Conservation (phyloP, 2,113 vertebrate species). For the Brachionichthys hirsutus region DNA sequence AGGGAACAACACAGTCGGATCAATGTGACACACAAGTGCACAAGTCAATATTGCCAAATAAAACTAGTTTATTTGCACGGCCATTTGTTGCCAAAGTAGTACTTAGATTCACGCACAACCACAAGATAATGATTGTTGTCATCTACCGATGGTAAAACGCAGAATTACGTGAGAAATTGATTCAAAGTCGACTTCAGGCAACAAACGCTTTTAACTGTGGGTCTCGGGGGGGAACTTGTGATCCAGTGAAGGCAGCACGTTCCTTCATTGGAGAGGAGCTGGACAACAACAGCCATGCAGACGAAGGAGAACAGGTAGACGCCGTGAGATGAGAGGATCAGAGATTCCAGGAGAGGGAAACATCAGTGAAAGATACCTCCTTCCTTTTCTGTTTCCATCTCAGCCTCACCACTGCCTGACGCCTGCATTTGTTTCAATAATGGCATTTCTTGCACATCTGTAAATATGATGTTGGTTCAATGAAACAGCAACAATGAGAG, state of each 20-base stretch:
- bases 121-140: too few relatives aligned
- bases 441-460: constrained; percentile 77
- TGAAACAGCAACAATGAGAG: constrained; percentile 25
- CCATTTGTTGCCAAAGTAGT: constrained; percentile 33
- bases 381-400: constrained; percentile 63
- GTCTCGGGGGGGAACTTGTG: not conserved
- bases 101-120: constrained; percentile 7
- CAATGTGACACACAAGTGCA: not conserved
- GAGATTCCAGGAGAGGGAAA: constrained; percentile 38
- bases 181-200: constrained; percentile 13
- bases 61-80: not conserved
- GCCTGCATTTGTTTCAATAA: constrained; percentile 74
- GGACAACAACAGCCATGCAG: constrained; percentile 53
- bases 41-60: not conserved
- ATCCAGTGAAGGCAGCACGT: constrained; percentile 8
- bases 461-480: constrained; percentile 66
- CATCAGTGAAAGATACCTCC: constrained; percentile 77
- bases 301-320: constrained; percentile 31
- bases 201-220: constrained; percentile 9
- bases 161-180: not conserved
- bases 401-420: constrained; percentile 65
- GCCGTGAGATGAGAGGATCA: constrained; percentile 23
- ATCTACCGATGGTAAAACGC: too few relatives aligned
- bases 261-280: constrained; percentile 29
- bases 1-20: constrained; percentile 3